phyloP scores from a whole-genome alignment of 2,113 vertebrate genomes.

The Serilophus lunatus region DNA sequence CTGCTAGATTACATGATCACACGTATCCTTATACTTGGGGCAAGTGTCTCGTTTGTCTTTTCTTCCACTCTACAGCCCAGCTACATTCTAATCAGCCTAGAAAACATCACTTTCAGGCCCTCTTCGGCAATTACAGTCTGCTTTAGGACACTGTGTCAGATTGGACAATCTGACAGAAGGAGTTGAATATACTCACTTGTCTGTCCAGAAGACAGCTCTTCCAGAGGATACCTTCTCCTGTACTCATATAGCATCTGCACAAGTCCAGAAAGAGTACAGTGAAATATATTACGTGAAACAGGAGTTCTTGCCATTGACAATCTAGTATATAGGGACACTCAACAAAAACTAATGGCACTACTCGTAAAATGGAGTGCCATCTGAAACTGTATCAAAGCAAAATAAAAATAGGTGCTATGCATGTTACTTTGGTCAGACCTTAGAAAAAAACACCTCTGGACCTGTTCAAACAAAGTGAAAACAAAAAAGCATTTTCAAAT shows the following conservation, averaged over 20 bases:
- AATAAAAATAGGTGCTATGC: not conserved
- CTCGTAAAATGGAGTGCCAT: not conserved
- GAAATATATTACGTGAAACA: not conserved
- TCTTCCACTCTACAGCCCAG: not conserved
- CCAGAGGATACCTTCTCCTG: not conserved
- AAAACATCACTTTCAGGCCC: not conserved
- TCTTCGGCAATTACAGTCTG: not conserved
- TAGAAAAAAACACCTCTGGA: not conserved
- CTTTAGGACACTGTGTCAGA: not conserved
- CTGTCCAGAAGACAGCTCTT: not conserved
- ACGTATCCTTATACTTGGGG: too few species aligned
- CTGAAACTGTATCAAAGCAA: slow-evolving; percentile 26
- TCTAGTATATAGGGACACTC: not conserved
- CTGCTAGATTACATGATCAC: not conserved
- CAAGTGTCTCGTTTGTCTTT: not conserved
- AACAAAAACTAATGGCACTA: not conserved
- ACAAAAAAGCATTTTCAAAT: not conserved
- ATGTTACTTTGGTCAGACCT: not conserved
- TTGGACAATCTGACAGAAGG: not conserved
- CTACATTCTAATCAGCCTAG: not conserved
- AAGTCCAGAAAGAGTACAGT: not conserved
- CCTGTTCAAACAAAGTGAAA: not conserved
- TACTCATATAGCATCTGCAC: not conserved
- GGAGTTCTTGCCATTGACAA: not conserved
- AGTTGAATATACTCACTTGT: not conserved